Base-by-base conservation (phyloP, 2,888 invertebrate species). In the Corbicula japonica region DNA sequence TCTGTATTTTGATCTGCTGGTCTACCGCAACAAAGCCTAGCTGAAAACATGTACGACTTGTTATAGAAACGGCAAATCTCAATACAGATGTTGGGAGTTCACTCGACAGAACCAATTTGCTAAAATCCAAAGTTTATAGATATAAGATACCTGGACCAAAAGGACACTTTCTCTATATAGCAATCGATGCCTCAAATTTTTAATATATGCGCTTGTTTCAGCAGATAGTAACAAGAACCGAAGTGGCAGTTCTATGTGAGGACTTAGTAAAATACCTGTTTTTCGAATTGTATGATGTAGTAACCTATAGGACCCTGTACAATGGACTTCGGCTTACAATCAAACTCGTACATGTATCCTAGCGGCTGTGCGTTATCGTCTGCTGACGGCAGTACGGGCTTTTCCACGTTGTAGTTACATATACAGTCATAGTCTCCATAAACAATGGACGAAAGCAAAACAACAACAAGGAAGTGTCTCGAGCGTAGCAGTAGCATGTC, bases 311-410 rank as follows among this genome's bases (percentile, higher is more conserved):
- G 10, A 41, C 30, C 54, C 21, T 54, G 54, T 23, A 5, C 30
- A 5, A 21, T 23, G 8, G 48, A 30, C n/a, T 38, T 0, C 3
- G 66, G 54, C 18, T 66, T 66, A 30, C 66, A 66, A 34, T 66
- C 66, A 54, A 66, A 66, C 21, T 66, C 66, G 41, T 66, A 66
- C 28, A 66, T 8, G 41, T 54, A 66, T 5, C 66, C 66, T n/a
- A 38, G 26, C 10, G 38, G 28, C 30, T 52, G 23, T 38, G 21
- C 41, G 18, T 52, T 35, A 10, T 15, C 38, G 21, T 54, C 35
- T 18, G 54, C 66, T 4, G 54, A 12, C 28, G 52, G 41, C n/a
- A 26, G 54, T 12, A 66, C 66, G 2, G 5, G n/a, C n/a, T 54
- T 52, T 30, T 66, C 66, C 12, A 66, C 54, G n/a, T 52, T 52